phyloP scores from a whole-genome alignment of 2,888 invertebrate species.

The Neoascia interrupta region DNA sequence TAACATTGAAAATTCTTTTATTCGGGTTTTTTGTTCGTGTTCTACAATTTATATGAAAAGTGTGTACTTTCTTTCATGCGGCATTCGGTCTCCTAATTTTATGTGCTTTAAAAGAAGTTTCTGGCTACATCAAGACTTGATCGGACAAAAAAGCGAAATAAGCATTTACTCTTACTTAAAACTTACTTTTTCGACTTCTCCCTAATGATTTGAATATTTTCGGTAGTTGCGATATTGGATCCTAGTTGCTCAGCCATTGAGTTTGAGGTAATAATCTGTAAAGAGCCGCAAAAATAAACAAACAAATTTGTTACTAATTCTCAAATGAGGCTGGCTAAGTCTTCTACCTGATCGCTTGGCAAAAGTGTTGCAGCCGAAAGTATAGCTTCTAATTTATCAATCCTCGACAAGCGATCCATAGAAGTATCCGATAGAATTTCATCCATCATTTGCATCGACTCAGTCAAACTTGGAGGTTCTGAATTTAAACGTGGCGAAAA shows the following conservation, averaged over 20 bases:
- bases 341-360: constrained; percentile 81
- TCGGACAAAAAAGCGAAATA: too few relatives aligned
- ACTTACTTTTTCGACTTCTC: constrained; percentile 78
- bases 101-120: too few relatives aligned
- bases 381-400: constrained; percentile 92
- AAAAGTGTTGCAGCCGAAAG: constrained; percentile 88
- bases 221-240: constrained; percentile 77
- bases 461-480: constrained; percentile 90
- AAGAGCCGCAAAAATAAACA: background rate
- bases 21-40: too few relatives aligned
- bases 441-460: constrained; percentile 94
- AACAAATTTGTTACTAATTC: background rate
- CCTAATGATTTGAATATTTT: constrained; percentile 78
- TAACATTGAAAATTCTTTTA: too few relatives aligned
- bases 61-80: too few relatives aligned
- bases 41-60: too few relatives aligned
- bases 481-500: constrained; percentile 87
- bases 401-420: constrained; percentile 91
- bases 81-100: too few relatives aligned
- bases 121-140: too few relatives aligned
- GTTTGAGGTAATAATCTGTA: constrained; percentile 77
- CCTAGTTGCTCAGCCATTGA: constrained; percentile 77
- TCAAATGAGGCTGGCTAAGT: background rate
- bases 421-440: constrained; percentile 89
- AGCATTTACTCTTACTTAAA: too few relatives aligned